Percentiles rank a stretch among this genome's conserved stretches.
phyloP scores from a whole-genome alignment of 2,888 invertebrate species.

The Tortrix viridana region DNA sequence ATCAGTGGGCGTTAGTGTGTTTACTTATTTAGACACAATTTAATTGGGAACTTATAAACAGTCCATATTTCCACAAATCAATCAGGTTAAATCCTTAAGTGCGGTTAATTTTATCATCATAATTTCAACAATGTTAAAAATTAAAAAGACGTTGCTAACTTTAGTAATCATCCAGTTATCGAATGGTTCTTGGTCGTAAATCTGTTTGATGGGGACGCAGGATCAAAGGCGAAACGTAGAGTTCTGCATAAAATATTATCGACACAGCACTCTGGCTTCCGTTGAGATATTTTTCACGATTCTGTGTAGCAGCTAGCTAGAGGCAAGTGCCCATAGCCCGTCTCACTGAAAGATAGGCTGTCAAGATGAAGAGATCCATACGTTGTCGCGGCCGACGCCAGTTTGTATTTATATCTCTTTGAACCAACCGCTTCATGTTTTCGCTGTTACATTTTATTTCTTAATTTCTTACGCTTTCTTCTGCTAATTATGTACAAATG shows the following conservation, averaged over 20 bases:
- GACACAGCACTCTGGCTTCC: conserved; percentile 26
- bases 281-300: conserved; percentile 32
- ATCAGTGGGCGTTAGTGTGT: not conserved
- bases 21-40: not conserved
- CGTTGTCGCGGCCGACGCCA: conserved; percentile 55
- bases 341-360: conserved; percentile 45
- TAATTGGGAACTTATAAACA: not conserved
- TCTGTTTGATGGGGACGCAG: conserved; percentile 34
- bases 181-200: conserved; percentile 13
- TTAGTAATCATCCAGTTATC: not conserved
- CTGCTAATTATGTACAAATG: conserved; percentile 6
- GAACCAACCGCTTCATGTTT: conserved; percentile 63
- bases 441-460: conserved; percentile 57
- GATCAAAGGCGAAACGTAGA: conserved; percentile 41
- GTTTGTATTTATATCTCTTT: conserved; percentile 67
- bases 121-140: not conserved
- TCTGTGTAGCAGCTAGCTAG: conserved; percentile 8
- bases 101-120: not conserved
- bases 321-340: conserved; percentile 18
- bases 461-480: conserved; percentile 31
- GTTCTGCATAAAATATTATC: conserved; percentile 25
- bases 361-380: conserved; percentile 56
- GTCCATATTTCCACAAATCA: not conserved
- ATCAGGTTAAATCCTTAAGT: not conserved
- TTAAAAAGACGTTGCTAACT: not conserved